Conservation (phyloP, 2,113 vertebrate genomes). For the Brienomyrus longianalis region DNA sequence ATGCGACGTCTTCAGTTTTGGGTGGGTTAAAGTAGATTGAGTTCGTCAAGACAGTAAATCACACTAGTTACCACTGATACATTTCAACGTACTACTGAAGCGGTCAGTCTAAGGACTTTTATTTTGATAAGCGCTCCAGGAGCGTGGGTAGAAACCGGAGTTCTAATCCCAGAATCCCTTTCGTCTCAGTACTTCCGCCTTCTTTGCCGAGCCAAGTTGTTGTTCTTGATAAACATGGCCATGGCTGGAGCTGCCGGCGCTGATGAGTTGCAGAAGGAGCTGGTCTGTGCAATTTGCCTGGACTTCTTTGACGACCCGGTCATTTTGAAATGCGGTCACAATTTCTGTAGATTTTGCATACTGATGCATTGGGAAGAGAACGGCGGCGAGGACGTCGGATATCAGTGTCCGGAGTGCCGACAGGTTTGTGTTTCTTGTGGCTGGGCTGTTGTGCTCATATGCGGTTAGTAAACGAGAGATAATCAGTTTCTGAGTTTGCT, state of each 20-base stretch:
- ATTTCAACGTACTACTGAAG: background rate
- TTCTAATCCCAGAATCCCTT: background rate
- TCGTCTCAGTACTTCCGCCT: background rate
- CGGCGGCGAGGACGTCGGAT: conserved; percentile 60
- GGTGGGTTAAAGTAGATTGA: background rate
- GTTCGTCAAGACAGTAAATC: background rate
- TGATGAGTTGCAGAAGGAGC: conserved; percentile 57
- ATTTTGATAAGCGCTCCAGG: background rate
- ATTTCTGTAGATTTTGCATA: conserved; percentile 65
- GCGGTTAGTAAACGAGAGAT: background rate
- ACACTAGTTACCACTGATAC: background rate
- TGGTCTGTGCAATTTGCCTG: conserved; percentile 64
- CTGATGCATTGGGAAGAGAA: conserved; percentile 69
- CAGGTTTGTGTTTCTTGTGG: conserved; percentile 44
- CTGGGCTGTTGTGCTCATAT: background rate
- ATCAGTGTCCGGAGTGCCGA: conserved; percentile 66
- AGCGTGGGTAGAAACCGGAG: background rate
- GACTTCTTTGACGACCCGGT: conserved; percentile 63
- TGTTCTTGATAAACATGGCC: conserved; percentile 48
- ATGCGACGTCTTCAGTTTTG: background rate
- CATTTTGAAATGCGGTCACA: conserved; percentile 66
- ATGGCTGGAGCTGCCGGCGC: conserved; percentile 41
- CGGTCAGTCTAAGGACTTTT: background rate
- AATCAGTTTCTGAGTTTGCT: background rate
- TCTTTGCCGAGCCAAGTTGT: background rate